These are phyloP conservation scores for Choristoneura fumiferana DNA, from an alignment of 1,140 invertebrate species.

Conservation along the genomic window DNA sequence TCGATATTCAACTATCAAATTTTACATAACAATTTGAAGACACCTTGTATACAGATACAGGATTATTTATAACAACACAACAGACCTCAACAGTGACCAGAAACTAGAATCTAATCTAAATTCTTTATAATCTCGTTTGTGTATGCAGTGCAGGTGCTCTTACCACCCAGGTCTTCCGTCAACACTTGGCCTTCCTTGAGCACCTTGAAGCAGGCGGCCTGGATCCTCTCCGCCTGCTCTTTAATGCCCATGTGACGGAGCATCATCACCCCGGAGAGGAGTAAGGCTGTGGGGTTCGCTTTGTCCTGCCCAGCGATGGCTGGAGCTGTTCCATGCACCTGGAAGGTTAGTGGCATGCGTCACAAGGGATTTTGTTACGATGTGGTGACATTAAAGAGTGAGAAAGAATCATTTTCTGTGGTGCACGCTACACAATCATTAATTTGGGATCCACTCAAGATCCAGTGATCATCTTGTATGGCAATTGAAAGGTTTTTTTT, in stretches of 20 bases:
- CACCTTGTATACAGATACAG: no score
- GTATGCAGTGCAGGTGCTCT: constrained; percentile 47
- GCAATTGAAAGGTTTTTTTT: no score
- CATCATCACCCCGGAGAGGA: constrained; percentile 99
- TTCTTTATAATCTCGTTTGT: constrained; percentile 52
- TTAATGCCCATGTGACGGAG: constrained; percentile 93
- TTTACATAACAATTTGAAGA: no score
- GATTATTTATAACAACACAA: no score
- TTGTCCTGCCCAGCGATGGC: constrained; percentile 99
- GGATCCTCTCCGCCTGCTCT: constrained; percentile 90
- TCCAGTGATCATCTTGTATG: no score
- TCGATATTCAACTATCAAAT: no score
- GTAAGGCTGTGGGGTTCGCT: constrained; percentile 98
- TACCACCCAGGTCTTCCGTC: constrained; percentile 97
- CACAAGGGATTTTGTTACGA: no score
- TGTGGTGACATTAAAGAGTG: no score
- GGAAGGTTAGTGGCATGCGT: constrained; percentile 24
- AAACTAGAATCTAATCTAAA: constrained; percentile 15
- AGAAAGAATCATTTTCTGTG: no score
- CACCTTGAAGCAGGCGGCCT: constrained; percentile 92
- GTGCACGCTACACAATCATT: no score
- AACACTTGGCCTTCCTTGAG: constrained; percentile 91
- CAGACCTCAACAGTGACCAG: background rate
- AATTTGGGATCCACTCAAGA: no score
- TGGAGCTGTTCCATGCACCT: constrained; percentile 99